Evolutionary conservation across 2,888 invertebrate genomes (phyloP).

Genomic region (Drosophila silvestris): DNA sequence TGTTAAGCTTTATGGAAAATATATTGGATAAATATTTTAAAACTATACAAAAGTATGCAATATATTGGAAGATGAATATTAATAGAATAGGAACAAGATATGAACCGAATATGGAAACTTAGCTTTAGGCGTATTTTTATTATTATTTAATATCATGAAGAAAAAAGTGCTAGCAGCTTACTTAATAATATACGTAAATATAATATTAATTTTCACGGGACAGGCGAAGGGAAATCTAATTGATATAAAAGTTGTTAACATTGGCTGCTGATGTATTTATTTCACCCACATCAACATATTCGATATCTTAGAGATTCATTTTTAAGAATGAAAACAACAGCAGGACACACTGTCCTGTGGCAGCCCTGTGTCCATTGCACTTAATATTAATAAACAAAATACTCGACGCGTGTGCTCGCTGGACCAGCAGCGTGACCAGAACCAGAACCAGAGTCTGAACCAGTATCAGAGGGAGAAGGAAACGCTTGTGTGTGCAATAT

Average conservation of each 20-base stretch:
- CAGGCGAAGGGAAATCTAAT: background rate
- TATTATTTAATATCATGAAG: background rate
- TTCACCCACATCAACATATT: background rate
- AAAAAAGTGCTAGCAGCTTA: background rate
- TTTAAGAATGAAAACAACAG: background rate
- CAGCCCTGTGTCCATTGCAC: conserved; percentile 56
- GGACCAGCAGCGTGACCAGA: conserved; percentile 21
- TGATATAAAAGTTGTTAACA: background rate
- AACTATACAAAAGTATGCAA: background rate
- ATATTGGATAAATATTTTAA: background rate
- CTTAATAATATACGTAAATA: background rate
- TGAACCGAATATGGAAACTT: background rate
- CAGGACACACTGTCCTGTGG: conserved; percentile 23
- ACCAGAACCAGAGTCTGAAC: background rate
- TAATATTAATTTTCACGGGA: background rate
- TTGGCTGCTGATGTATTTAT: background rate
- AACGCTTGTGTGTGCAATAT: conserved; percentile 18
- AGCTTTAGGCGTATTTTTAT: background rate
- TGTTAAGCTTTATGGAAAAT: background rate
- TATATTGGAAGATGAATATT: background rate
- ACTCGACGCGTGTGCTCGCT: conserved; percentile 57
- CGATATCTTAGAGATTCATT: background rate
- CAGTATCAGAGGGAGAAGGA: background rate
- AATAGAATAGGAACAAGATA: background rate
- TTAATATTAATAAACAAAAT: conserved; percentile 79